Evolutionary conservation across 2,113 vertebrate species (phyloP).

Genomic region (Columba livia): DNA sequence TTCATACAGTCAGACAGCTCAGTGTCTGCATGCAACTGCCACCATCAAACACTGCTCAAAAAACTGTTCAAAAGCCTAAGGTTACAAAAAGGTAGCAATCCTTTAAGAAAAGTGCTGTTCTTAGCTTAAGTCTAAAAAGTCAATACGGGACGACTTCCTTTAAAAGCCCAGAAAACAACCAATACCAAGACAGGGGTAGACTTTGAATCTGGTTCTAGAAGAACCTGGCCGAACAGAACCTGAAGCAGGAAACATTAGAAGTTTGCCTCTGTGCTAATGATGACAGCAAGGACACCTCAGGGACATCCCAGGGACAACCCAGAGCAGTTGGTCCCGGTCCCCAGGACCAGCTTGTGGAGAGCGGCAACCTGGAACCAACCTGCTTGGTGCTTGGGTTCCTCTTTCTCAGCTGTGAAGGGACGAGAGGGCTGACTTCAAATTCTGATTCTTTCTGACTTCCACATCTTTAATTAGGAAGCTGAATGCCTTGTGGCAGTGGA

Average conservation of each 20-base stretch:
- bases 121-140: background rate
- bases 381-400: fast-evolving
- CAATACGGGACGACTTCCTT: background rate
- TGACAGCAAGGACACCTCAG: fast-evolving
- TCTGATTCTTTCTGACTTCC: background rate
- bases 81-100: background rate
- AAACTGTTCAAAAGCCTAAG: background rate
- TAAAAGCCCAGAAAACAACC: background rate
- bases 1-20: background rate
- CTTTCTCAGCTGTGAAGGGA: background rate
- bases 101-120: background rate
- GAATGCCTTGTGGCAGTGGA: fast-evolving
- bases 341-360: fast-evolving
- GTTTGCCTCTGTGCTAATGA: background rate
- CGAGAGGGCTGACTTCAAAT: background rate
- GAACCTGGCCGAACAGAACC: background rate
- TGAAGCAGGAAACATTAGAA: background rate
- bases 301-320: background rate
- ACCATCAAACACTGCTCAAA: fast-evolving
- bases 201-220: background rate
- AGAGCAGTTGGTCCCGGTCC: fast-evolving
- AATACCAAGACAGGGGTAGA: fast-evolving
- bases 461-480: background rate
- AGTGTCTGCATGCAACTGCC: fast-evolving
- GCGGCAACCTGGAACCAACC: fast-evolving